Evolutionary conservation across 2,888 invertebrate species (phyloP).

Genomic region (Mimumesa dahlbomi): DNA sequence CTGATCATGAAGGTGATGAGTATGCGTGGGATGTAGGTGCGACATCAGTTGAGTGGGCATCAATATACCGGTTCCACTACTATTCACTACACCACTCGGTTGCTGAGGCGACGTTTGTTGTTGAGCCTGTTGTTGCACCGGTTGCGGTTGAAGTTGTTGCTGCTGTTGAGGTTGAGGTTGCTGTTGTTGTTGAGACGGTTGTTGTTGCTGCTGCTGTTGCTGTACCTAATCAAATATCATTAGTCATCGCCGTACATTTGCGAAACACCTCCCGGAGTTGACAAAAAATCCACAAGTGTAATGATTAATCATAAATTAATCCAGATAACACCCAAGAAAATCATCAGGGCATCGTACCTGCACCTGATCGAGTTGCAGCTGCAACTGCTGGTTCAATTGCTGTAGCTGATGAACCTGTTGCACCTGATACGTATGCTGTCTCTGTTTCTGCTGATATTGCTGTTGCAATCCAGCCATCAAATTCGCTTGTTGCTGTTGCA

Average conservation of each 20-base stretch:
- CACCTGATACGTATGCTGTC: conserved; percentile 75
- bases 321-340: too few relatives aligned
- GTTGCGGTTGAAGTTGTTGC: conserved; percentile 50
- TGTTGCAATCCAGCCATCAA: conserved; percentile 77
- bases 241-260: too few relatives aligned
- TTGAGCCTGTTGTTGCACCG: conserved; percentile 49
- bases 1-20: conserved; percentile 73
- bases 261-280: too few relatives aligned
- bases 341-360: conserved; percentile 64
- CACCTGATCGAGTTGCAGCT: conserved; percentile 76
- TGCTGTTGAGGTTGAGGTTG: conserved; percentile 43
- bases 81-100: conserved; percentile 66
- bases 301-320: background rate
- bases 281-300: background rate
- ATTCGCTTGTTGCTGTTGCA: conserved; percentile 70
- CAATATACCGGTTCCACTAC: conserved; percentile 70
- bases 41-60: conserved; percentile 84
- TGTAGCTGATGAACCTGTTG: conserved; percentile 79
- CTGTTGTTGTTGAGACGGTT: conserved; percentile 37
- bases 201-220: conserved; percentile 64
- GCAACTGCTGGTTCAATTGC: conserved; percentile 78
- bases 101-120: conserved; percentile 64
- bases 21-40: conserved; percentile 82
- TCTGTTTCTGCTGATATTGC: conserved; percentile 74
- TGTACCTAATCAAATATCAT: conserved; percentile 53